phyloP scores from a whole-genome alignment of 2,797 vertebrate genomes.

The Hipposideros larvatus region DNA sequence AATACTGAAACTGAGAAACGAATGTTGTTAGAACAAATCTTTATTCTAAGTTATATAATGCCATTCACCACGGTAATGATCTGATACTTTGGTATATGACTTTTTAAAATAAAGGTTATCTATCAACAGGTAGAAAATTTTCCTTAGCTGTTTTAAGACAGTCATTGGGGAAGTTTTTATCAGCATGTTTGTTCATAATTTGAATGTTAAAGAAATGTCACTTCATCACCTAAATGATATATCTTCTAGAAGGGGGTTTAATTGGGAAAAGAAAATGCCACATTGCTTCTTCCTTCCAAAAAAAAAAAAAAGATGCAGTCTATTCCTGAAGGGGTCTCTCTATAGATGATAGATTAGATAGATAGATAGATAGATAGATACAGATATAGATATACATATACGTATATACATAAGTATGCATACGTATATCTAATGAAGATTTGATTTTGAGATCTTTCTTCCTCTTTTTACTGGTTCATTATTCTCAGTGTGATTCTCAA shows the following conservation, averaged over 20 bases:
- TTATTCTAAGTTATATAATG: slow-evolving; percentile 72
- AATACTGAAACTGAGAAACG: slow-evolving; percentile 52
- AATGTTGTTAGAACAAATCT: slow-evolving; percentile 2
- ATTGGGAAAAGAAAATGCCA: slow-evolving; percentile 5
- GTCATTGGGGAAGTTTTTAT: not conserved
- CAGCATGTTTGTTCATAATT: not conserved
- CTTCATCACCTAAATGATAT: slow-evolving; percentile 35
- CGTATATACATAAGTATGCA: not conserved
- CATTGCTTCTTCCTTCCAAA: slow-evolving; percentile 42
- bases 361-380: not conserved
- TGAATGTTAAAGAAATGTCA: slow-evolving; percentile 53
- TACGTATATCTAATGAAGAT: not conserved
- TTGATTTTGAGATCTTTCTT: slow-evolving; percentile 57
- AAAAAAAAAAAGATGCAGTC: not conserved
- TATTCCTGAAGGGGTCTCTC: not conserved
- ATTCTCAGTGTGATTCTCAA: slow-evolving; percentile 37
- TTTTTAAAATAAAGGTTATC: slow-evolving; percentile 65
- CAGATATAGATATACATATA: not conserved
- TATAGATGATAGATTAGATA: no score
- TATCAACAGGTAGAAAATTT: slow-evolving; percentile 65
- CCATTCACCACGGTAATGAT: slow-evolving; percentile 15
- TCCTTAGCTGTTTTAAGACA: slow-evolving; percentile 47
- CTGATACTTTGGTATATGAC: not conserved
- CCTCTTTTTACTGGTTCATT: slow-evolving; percentile 33
- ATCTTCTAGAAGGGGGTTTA: slow-evolving; percentile 44